phyloP scores from a whole-genome alignment of 1,140 invertebrate genomes.

The Drosophila ohnishii region DNA sequence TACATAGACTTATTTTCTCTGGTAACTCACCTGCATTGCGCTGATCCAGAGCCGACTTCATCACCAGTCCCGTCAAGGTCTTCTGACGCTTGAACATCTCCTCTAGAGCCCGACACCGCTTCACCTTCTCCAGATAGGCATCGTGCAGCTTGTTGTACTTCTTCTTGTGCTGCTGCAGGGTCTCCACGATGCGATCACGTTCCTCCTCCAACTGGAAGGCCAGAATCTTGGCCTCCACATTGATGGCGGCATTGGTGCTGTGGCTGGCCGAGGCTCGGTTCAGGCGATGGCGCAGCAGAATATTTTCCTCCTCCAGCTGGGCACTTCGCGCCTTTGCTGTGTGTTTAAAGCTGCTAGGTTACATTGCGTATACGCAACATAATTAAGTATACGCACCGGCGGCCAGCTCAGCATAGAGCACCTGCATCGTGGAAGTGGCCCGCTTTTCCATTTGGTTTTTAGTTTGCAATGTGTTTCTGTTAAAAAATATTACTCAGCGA shows the following conservation, averaged over 20 bases:
- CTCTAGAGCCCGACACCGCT: constrained; percentile 71
- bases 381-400: constrained; percentile 56
- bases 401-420: constrained; percentile 65
- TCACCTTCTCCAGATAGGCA: constrained; percentile 74
- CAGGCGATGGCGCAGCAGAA: constrained; percentile 62
- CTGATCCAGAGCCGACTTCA: constrained; percentile 74
- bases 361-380: constrained; percentile 2
- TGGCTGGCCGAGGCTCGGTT: constrained; percentile 47
- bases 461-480: constrained; percentile 9
- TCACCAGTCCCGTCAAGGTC: constrained; percentile 71
- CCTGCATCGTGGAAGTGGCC: constrained; percentile 53
- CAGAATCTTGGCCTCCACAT: constrained; percentile 71
- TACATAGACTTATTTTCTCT: fast-evolving
- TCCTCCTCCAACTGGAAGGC: constrained; percentile 70
- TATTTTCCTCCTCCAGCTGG: constrained; percentile 72
- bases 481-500: constrained; percentile 29
- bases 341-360: neutral
- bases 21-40: constrained; percentile 37
- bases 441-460: constrained; percentile 51
- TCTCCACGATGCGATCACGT: constrained; percentile 61
- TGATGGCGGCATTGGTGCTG: constrained; percentile 42
- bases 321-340: constrained; percentile 62
- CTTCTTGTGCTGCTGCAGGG: constrained; percentile 69
- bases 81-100: constrained; percentile 75
- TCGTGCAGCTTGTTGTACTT: constrained; percentile 77